Evolutionary conservation across 2,113 vertebrate species (phyloP).

Genomic region (Mesitornis unicolor): DNA sequence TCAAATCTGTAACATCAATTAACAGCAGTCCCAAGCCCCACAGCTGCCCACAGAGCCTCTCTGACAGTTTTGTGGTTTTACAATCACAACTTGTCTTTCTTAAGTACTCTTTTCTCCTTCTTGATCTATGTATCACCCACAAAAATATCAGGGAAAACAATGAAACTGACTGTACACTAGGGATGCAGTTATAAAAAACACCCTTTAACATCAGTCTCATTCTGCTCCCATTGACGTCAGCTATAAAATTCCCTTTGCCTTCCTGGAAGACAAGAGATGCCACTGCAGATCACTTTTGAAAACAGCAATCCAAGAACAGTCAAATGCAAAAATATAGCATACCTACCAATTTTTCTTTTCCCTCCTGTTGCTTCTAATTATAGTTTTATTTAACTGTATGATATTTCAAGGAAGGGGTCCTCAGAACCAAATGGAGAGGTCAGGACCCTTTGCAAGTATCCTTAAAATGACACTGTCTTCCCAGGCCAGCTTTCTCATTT

Average conservation of each 20-base stretch:
- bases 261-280: constrained; percentile 50
- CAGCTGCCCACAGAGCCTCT: neutral
- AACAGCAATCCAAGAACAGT: neutral
- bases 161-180: neutral
- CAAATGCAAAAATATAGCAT: neutral
- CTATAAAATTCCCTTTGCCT: constrained; percentile 40
- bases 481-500: neutral
- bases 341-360: neutral
- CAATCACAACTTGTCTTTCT: neutral
- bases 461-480: neutral
- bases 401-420: neutral
- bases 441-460: neutral
- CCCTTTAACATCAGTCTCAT: neutral
- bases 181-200: constrained; percentile 3
- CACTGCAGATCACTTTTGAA: neutral
- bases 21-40: neutral
- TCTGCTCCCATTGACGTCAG: constrained; percentile 41
- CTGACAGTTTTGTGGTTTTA: neutral
- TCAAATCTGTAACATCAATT: neutral
- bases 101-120: neutral
- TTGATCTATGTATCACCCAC: neutral
- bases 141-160: constrained; percentile 28
- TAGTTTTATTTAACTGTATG: neutral
- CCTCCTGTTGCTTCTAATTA: neutral
- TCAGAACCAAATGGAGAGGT: neutral